Conservation (phyloP, 2,888 invertebrate genomes). For the Plemyria rubiginata region DNA sequence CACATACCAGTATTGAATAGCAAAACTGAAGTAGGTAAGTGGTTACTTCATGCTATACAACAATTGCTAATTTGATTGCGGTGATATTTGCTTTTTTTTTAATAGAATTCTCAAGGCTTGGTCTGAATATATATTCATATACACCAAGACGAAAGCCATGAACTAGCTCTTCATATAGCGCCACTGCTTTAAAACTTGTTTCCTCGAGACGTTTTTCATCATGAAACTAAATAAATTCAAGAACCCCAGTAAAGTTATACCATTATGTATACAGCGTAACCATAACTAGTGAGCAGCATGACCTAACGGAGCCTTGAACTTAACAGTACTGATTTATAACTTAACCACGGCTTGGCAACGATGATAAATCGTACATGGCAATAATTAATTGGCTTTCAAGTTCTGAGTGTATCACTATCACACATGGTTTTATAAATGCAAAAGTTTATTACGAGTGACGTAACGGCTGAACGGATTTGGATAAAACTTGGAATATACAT, state of each 20-base stretch:
- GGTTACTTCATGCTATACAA: background rate
- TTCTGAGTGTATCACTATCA: conserved; percentile 2
- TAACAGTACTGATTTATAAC: conserved; percentile 37
- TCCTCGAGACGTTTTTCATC: background rate
- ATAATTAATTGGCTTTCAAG: conserved; percentile 22
- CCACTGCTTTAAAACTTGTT: background rate
- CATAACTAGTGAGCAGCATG: conserved; percentile 18
- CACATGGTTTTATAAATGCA: background rate
- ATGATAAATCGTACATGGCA: conserved; percentile 21
- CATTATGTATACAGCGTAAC: conserved; percentile 3
- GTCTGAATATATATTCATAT: too few relatives aligned
- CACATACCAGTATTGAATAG: conserved; percentile 13
- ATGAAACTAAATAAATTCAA: conserved; percentile 1
- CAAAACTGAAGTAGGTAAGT: conserved; percentile 10
- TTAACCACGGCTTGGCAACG: conserved; percentile 23
- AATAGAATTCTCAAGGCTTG: background rate
- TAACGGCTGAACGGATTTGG: background rate
- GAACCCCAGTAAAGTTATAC: background rate
- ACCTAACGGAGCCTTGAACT: conserved; percentile 41
- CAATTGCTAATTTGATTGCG: background rate
- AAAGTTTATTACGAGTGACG: background rate
- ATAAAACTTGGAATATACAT: background rate
- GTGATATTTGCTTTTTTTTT: background rate
- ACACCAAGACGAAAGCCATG: too few relatives aligned
- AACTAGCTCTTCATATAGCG: too few relatives aligned